Conservation (phyloP, 2,797 vertebrate genomes). For the Parambassis ranga region DNA sequence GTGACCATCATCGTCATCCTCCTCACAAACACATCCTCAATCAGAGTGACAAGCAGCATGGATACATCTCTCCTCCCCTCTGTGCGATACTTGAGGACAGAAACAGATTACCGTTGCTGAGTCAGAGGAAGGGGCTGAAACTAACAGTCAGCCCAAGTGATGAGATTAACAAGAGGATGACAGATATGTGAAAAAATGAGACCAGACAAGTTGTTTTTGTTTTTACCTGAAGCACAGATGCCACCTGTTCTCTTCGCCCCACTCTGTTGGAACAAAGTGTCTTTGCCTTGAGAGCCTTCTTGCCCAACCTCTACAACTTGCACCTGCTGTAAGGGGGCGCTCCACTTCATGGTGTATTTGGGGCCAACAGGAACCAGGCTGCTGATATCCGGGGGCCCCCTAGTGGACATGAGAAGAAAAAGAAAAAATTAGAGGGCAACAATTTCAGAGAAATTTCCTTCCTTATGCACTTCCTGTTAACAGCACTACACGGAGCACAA, state of each 20-base stretch:
- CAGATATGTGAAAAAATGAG: constrained; percentile 4
- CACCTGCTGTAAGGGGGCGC: constrained; percentile 88
- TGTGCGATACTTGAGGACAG: constrained; percentile 39
- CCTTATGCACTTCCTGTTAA: constrained; percentile 67
- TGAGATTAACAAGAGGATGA: constrained; percentile 48
- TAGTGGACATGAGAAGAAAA: constrained; percentile 53
- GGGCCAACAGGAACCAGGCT: constrained; percentile 93
- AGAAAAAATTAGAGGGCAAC: background rate
- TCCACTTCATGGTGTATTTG: constrained; percentile 96
- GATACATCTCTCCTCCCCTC: constrained; percentile 49
- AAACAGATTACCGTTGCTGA: constrained; percentile 65
- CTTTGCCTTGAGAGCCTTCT: constrained; percentile 83
- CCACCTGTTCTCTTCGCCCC: constrained; percentile 71
- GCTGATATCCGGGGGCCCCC: constrained; percentile 91
- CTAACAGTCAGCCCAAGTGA: constrained; percentile 43
- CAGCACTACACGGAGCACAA: background rate
- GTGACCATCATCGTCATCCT: constrained; percentile 75
- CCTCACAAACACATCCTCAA: constrained; percentile 70
- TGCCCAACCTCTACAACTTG: constrained; percentile 95
- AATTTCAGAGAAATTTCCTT: constrained; percentile 41
- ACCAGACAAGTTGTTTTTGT: background rate
- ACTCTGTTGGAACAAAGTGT: constrained; percentile 77
- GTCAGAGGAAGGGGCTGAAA: constrained; percentile 44
- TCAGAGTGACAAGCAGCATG: constrained; percentile 69
- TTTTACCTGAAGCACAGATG: constrained; percentile 68